These are phyloP conservation scores for Pycnonotus jocosus DNA, from an alignment of 2,113 vertebrate genomes.

Conservation along the genomic window DNA sequence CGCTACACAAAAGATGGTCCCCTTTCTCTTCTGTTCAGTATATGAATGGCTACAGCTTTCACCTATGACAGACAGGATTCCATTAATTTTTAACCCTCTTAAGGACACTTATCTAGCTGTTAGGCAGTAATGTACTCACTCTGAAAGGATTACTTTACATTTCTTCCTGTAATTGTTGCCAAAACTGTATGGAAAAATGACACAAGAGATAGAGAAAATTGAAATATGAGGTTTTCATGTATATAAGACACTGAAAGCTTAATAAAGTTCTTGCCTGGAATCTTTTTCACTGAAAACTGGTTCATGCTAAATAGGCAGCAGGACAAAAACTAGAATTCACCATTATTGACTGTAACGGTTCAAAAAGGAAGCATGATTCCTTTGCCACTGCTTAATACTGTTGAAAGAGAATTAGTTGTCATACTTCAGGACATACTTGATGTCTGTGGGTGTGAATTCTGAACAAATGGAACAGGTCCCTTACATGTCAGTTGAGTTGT, in stretches of 20 bases:
- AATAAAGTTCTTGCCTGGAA: neutral
- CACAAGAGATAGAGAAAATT: neutral
- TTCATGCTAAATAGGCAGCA: neutral
- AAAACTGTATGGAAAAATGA: neutral
- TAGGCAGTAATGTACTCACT: neutral
- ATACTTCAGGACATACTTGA: neutral
- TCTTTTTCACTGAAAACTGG: neutral
- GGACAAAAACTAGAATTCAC: neutral
- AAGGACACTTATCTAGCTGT: neutral
- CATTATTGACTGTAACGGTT: neutral
- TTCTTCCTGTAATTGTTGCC: neutral
- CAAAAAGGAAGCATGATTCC: neutral
- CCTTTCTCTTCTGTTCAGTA: neutral
- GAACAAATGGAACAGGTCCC: neutral
- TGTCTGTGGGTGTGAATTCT: neutral
- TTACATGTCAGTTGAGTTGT: neutral
- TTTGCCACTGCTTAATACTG: neutral
- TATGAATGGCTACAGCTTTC: neutral
- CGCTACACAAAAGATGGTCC: accelerated
- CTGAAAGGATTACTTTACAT: neutral
- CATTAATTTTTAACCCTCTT: neutral
- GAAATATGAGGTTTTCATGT: neutral
- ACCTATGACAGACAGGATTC: neutral
- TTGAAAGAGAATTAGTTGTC: neutral
- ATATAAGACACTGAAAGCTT: neutral